A percentile compares a stretch with the other conserved stretches of the same genome.
These are phyloP conservation scores for Drosophila simulans DNA, from an alignment of 1,140 invertebrate species.

Conservation along the genomic window DNA sequence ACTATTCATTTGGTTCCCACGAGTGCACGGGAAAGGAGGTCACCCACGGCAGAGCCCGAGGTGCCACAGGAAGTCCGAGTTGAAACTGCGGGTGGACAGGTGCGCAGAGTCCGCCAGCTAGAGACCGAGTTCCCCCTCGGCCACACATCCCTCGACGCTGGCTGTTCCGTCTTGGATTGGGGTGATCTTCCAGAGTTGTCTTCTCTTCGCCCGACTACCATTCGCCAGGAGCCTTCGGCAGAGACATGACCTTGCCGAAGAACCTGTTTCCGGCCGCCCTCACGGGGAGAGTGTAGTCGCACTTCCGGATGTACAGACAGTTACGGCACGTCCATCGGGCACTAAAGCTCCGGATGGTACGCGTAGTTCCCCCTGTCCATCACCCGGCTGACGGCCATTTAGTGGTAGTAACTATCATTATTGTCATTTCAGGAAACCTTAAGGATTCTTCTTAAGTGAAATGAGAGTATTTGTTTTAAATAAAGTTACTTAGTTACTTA, in stretches of 20 bases:
- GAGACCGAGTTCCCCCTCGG: slow-evolving; percentile 10
- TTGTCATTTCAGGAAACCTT: neutral
- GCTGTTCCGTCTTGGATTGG: slow-evolving; percentile 9
- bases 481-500: too few species aligned
- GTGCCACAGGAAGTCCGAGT: slow-evolving; percentile 6
- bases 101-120: slow-evolving; percentile 8
- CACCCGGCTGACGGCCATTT: slow-evolving; percentile 10
- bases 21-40: slow-evolving; percentile 13
- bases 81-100: slow-evolving; percentile 13
- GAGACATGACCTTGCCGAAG: slow-evolving; percentile 7
- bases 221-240: slow-evolving; percentile 4
- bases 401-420: too few species aligned
- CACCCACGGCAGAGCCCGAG: slow-evolving; percentile 12
- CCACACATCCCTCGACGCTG: slow-evolving; percentile 8
- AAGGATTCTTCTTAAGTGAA: neutral
- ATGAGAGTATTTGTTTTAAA: neutral
- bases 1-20: slow-evolving; percentile 13
- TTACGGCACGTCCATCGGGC: neutral
- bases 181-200: slow-evolving; percentile 11
- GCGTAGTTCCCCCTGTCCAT: neutral
- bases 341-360: neutral
- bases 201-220: slow-evolving; percentile 14
- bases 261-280: slow-evolving; percentile 9
- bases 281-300: slow-evolving; percentile 13
- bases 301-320: slow-evolving; percentile 10